Evolutionary conservation across 2,888 invertebrate species (phyloP).

Genomic region (Ditylenchus weischeri): DNA sequence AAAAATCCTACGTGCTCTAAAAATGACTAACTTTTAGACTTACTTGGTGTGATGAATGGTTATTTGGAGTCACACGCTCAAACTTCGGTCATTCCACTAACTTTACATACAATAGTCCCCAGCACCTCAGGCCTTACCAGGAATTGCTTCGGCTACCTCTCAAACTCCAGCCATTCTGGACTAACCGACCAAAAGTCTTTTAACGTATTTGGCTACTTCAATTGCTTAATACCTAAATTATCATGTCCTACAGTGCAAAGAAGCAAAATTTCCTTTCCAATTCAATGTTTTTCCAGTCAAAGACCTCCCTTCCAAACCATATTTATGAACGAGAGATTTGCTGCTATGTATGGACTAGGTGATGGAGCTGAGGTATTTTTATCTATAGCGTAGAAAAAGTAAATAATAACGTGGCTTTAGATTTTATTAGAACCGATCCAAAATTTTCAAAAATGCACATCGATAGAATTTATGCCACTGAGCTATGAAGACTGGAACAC

Average conservation of each 20-base stretch:
- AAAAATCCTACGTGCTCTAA: too few species aligned
- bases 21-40: too few species aligned
- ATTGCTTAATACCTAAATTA: too few species aligned
- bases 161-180: too few species aligned
- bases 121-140: neutral
- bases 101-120: too few species aligned
- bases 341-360: neutral
- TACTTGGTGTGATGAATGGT: too few species aligned
- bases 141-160: neutral
- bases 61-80: too few species aligned
- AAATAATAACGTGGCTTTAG: constrained; percentile 6
- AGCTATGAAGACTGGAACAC: constrained; percentile 37
- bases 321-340: neutral
- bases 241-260: too few species aligned
- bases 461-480: constrained; percentile 31
- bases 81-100: too few species aligned
- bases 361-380: constrained; percentile 3
- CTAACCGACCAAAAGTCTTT: too few species aligned
- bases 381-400: neutral
- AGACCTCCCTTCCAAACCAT: neutral
- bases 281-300: constrained; percentile 2
- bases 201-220: too few species aligned
- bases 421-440: constrained; percentile 28
- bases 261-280: too few species aligned
- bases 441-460: constrained; percentile 22